phyloP scores from a whole-genome alignment of 1,140 invertebrate species.

The Cataglyphis hispanica region DNA sequence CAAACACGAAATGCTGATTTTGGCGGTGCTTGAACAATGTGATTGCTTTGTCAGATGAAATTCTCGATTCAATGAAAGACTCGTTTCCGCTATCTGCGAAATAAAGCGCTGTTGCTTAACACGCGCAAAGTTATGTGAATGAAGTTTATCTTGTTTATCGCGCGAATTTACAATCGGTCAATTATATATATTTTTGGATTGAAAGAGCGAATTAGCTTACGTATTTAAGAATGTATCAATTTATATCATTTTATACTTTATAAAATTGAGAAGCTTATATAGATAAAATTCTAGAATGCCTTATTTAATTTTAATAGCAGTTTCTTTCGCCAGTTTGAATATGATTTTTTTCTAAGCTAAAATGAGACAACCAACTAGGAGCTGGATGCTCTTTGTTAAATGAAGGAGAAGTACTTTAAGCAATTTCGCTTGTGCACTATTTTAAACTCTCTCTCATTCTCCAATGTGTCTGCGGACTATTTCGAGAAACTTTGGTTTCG shows the following conservation, averaged over 20 bases:
- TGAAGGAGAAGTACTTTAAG: conserved; percentile 5
- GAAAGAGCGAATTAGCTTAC: neutral
- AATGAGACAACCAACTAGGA: neutral
- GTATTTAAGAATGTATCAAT: neutral
- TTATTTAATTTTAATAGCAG: neutral
- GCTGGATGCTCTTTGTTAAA: neutral
- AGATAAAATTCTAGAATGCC: neutral
- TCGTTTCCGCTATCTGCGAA: neutral
- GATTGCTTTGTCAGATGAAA: neutral
- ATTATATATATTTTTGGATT: conserved; percentile 1
- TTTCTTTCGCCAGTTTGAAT: neutral
- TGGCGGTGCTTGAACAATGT: neutral
- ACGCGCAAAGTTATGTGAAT: neutral
- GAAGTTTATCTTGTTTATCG: neutral
- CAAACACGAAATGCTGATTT: conserved; percentile 18
- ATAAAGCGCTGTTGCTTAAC: neutral
- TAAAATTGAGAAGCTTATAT: neutral
- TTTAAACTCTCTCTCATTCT: conserved; percentile 39
- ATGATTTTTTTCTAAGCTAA: neutral
- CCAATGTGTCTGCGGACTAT: neutral
- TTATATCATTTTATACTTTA: neutral
- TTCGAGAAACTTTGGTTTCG: conserved; percentile 8
- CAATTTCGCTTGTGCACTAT: neutral
- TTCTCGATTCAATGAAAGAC: neutral
- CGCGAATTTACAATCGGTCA: neutral